Evolutionary conservation across 2,888 invertebrate species (phyloP), one percentile per base, ranked within the genome.

Genomic region (Drosophila kambysellisi): DNA sequence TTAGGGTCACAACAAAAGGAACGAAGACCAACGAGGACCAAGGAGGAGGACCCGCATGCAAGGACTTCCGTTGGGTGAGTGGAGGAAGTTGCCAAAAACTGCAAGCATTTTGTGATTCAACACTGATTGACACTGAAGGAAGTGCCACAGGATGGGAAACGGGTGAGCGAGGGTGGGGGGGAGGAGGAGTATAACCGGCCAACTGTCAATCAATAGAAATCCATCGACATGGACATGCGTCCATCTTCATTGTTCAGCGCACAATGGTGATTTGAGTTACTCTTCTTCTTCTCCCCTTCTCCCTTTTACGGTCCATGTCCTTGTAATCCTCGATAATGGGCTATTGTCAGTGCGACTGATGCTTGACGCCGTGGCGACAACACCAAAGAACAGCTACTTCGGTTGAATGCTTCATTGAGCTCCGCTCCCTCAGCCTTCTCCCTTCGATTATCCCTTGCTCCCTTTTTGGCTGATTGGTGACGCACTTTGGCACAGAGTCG

Each of bases 321-420:
- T 76, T 74, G 89, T 89, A 83, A 89, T 87, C 76, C 85, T 67
- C 82, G 73, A 83, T 89, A 88, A 89, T 85, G 89, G 83, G 61
- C 85, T 74, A 87, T 87, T 87, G 88, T 89, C 75, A 74, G 61
- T 63, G 50, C 66, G 63, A 58, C 66, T 74, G 84, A 72, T 79
- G 81, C 72, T 74, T 74, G 82, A 79, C 79, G 84, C 65, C 67
- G 57, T 57, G 57, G n/a, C 53, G 50, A 48, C 54, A 35, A 29
- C 43, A 66, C n/a, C 41, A 48, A 39, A 59, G 39, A 61, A 60
- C 52, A 65, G 78, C 67, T 73, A 65, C 76, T 78, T 68, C 66
- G 80, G 66, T 63, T 60, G 50, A 61, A 51, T 46, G 65, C 20
- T 52, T 61, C 56, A 46, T 52, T 62, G 62, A 56, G 33, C 29